Conservation (phyloP, 2,113 vertebrate species). For the Phoxinus phoxinus region DNA sequence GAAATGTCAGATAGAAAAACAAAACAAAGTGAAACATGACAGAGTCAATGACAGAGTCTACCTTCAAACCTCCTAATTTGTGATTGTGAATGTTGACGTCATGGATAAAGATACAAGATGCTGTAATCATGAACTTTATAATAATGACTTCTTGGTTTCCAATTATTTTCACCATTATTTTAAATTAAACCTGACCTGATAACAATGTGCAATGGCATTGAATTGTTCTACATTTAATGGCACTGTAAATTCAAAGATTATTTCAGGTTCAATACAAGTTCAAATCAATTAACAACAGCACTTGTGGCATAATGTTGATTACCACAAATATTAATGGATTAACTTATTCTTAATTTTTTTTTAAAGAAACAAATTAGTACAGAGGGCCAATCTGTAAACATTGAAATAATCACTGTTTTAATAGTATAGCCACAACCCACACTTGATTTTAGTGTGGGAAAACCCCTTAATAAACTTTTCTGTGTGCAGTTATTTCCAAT, state of each 20-base stretch:
- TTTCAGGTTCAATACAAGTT: background rate
- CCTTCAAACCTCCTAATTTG: conserved; percentile 20
- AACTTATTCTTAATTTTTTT: background rate
- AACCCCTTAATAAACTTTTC: background rate
- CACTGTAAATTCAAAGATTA: background rate
- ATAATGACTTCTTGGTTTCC: background rate
- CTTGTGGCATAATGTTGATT: conserved; percentile 4
- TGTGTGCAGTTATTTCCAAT: background rate
- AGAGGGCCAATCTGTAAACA: background rate
- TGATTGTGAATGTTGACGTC: conserved; percentile 1
- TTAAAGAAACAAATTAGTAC: background rate
- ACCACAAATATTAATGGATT: background rate
- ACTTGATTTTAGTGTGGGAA: background rate
- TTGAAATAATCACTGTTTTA: background rate
- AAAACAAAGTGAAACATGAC: conserved; percentile 30
- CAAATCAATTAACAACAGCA: background rate
- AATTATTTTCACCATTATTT: background rate
- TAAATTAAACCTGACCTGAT: background rate
- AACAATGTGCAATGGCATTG: background rate
- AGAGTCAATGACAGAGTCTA: conserved; percentile 21
- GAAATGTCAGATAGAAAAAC: conserved; percentile 38
- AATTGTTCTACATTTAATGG: no score
- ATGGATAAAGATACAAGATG: background rate
- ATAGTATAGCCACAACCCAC: background rate
- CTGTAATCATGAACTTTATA: background rate